Conservation (phyloP, 2,888 invertebrate genomes). For the Zonitis immaculata region DNA sequence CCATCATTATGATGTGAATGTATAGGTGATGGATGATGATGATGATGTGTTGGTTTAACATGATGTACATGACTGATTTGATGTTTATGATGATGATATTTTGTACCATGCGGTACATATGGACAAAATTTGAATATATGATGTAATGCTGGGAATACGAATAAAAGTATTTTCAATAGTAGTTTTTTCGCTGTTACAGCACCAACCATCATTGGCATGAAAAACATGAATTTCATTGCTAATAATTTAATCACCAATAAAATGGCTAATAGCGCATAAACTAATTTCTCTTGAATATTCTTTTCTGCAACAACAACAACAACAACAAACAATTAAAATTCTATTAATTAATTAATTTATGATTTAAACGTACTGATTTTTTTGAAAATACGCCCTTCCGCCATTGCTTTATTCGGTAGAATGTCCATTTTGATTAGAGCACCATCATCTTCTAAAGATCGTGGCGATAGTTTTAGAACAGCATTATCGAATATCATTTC, state of each 20-base stretch:
- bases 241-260: conserved; percentile 74
- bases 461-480: conserved; percentile 67
- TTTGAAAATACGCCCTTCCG: conserved; percentile 57
- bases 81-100: conserved; percentile 79
- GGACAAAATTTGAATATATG: conserved; percentile 82
- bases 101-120: conserved; percentile 70
- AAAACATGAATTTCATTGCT: conserved; percentile 73
- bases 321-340: too few species aligned
- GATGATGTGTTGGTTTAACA: conserved; percentile 40
- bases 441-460: conserved; percentile 68
- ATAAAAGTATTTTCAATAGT: conserved; percentile 72
- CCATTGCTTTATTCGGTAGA: conserved; percentile 51
- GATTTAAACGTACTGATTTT: conserved; percentile 72
- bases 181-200: conserved; percentile 80
- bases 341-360: too few species aligned
- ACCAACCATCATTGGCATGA: conserved; percentile 73
- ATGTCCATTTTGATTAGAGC: conserved; percentile 71
- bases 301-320: too few species aligned
- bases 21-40: conserved; percentile 33
- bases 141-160: conserved; percentile 75
- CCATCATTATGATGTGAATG: conserved; percentile 27
- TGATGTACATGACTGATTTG: conserved; percentile 74
- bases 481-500: conserved; percentile 70
- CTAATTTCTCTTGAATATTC: conserved; percentile 67
- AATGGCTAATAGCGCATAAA: conserved; percentile 68